Evolutionary conservation across 2,888 invertebrate genomes (phyloP), one percentile per base, ranked within the genome.

Genomic region (Noctua fimbriata): DNA sequence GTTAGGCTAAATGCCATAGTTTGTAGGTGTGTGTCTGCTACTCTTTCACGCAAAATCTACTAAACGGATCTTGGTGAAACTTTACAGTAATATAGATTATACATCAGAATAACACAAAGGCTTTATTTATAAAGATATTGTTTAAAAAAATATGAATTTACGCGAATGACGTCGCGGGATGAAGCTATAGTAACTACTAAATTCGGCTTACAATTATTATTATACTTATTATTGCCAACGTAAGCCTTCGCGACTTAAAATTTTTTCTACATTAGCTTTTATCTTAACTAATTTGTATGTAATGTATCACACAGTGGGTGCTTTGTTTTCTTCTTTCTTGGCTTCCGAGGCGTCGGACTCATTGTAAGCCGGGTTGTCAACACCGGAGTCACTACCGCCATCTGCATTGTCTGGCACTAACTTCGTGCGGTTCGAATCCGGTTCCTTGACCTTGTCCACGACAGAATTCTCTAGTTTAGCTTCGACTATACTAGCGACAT

Each of bases 361-460:
- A 72, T 87, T 94, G 85, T 93, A 97, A 7, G 96, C 96, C 1
- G 94, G 96, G 85, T 97, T 97, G 75, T 97, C 97, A 2, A 97
- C 95, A 21, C 96, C 97, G 5, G 96, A 96, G 83, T 97, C 96
- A 79, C 95, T 96, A 80, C 96, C 91, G 92, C 96, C 96, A 94
- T 97, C 97, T 94, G 91, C 93, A 83, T 90, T 94, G 82, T 96
- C 95, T 0, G 91, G 71, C 0, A 90, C 89, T 76, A 93, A 90
- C 90, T 94, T 95, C 70, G 81, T 88, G 80, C 88, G 90, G 60
- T 69, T 87, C 4, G 86, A 74, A n/a, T 89, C 79, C 1, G 84
- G 69, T 21, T 90, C 90, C 65, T 83, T 78, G 28, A 76, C 83
- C 71, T 91, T 92, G n/a, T 87, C 86, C 44, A 71, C 87, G 9